A percentile compares a stretch with the other conserved stretches of the same genome.
Evolutionary conservation across 2,797 vertebrate genomes (phyloP).

Genomic region (Meriones psammophilus): DNA sequence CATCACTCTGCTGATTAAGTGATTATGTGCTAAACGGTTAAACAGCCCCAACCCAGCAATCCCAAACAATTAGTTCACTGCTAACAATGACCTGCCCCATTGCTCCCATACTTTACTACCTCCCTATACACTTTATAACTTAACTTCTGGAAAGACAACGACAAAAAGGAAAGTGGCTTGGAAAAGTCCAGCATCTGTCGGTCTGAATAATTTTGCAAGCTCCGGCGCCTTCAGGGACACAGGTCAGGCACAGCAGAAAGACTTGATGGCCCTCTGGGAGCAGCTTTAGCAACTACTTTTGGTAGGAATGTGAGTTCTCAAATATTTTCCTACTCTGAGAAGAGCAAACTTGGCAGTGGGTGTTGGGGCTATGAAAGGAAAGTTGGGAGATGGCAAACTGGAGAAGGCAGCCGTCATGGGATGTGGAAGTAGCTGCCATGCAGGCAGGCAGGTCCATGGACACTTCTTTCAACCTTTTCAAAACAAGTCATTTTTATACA

Average conservation of each 20-base stretch:
- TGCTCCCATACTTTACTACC: neutral
- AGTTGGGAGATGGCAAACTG: neutral
- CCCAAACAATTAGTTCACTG: neutral
- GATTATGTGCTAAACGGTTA: neutral
- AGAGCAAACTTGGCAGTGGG: neutral
- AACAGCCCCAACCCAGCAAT: neutral
- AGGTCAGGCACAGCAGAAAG: neutral
- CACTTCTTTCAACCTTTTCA: neutral
- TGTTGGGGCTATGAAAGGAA: neutral
- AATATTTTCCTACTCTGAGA: neutral
- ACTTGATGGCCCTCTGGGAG: neutral
- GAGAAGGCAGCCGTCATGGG: neutral
- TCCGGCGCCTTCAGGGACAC: neutral
- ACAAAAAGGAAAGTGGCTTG: neutral
- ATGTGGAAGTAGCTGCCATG: neutral
- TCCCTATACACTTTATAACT: constrained; percentile 7
- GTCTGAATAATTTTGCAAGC: neutral
- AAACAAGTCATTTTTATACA: neutral
- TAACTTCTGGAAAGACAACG: neutral
- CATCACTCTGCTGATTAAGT: too few species aligned
- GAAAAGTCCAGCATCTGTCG: neutral
- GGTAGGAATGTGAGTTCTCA: neutral
- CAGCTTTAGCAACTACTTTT: neutral
- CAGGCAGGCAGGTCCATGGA: neutral
- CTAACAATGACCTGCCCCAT: neutral